Conservation (phyloP, 2,888 invertebrate genomes). For the Hanleya hanleyi region DNA sequence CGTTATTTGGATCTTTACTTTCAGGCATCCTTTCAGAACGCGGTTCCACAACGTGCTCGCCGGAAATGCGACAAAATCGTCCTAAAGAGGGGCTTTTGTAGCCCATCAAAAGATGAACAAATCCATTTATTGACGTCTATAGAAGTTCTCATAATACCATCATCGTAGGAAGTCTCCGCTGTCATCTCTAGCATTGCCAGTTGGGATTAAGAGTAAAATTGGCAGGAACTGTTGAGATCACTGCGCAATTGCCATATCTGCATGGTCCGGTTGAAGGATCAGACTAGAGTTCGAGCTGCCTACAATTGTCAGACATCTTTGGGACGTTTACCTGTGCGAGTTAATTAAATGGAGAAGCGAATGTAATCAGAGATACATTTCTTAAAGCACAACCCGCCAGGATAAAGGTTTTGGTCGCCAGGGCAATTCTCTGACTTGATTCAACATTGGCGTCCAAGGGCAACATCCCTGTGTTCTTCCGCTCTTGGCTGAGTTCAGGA, state of each 20-base stretch:
- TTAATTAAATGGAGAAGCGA: neutral
- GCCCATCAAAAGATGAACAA: neutral
- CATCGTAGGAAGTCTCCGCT: neutral
- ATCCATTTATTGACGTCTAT: neutral
- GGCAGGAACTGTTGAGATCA: neutral
- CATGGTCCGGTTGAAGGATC: neutral
- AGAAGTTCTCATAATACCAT: neutral
- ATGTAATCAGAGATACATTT: neutral
- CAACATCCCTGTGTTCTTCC: neutral
- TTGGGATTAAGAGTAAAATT: constrained; percentile 2
- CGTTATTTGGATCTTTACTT: too few species aligned
- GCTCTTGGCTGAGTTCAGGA: neutral
- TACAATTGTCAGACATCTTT: neutral
- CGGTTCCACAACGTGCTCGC: too few species aligned
- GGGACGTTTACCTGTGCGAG: neutral
- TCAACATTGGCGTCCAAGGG: neutral
- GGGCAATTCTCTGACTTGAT: neutral
- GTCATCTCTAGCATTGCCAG: neutral
- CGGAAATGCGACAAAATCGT: neutral
- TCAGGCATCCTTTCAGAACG: too few species aligned
- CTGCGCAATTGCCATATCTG: neutral
- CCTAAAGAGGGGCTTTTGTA: neutral
- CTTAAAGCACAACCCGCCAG: neutral
- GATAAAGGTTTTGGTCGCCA: neutral
- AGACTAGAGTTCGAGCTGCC: neutral